Evolutionary conservation across 53 echinoderm and acorn worm species (phyloP).

Genomic region (Pentamera pediparva): DNA sequence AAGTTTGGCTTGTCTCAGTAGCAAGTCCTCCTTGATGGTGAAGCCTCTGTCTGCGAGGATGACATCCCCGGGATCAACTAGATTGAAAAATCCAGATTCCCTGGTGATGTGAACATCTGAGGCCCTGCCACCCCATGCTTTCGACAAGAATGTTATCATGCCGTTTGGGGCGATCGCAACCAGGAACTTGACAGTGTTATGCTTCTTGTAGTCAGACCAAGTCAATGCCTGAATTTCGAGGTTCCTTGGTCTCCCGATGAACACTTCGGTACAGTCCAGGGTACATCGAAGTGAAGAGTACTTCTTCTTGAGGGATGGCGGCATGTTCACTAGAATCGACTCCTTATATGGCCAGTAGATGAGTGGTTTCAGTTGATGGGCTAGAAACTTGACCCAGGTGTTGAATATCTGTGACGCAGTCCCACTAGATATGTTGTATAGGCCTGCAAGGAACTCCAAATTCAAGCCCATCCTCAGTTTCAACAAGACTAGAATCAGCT

Average conservation of each 20-base stretch:
- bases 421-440: constrained; percentile 13
- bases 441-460: not conserved
- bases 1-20: constrained; percentile 17
- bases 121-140: constrained; percentile 63
- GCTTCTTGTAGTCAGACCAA: constrained; percentile 70
- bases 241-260: constrained; percentile 47
- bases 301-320: constrained; percentile 1
- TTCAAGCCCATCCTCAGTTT: constrained; percentile 31
- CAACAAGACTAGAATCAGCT: constrained; percentile 17
- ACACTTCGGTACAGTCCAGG: constrained; percentile 63
- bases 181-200: constrained; percentile 59
- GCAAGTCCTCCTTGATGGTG: too few species aligned
- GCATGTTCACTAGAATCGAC: not conserved
- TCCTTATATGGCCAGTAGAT: constrained; percentile 42
- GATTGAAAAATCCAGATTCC: constrained; percentile 42
- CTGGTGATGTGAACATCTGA: constrained; percentile 43
- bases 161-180: constrained; percentile 63
- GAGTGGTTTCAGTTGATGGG: constrained; percentile 27
- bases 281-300: constrained; percentile 42
- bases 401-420: constrained; percentile 40
- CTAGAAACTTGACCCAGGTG: constrained; percentile 52
- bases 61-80: constrained; percentile 51
- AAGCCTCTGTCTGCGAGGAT: constrained; percentile 56
- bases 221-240: constrained; percentile 49
- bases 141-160: constrained; percentile 50